phyloP scores from a whole-genome alignment of 2,888 invertebrate species.

The Anaspis maculata region DNA sequence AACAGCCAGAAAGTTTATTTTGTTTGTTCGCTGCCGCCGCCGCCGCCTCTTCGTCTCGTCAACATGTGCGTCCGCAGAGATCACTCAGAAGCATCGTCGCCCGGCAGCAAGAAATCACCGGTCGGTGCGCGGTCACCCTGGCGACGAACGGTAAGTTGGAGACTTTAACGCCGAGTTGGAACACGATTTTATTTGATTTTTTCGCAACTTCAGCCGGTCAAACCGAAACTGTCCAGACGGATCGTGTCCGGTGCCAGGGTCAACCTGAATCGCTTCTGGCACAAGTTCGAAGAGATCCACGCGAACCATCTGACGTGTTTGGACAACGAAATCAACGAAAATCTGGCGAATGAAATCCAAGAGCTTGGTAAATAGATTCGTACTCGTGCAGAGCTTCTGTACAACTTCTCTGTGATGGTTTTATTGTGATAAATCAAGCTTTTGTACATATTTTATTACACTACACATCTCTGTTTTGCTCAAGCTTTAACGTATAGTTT shows the following conservation, averaged over 20 bases:
- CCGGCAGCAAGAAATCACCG: no score
- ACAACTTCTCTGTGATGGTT: constrained; percentile 3
- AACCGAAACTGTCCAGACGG: constrained; percentile 50
- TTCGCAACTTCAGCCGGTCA: constrained; percentile 50
- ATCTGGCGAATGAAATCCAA: constrained; percentile 50
- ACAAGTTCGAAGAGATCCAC: constrained; percentile 49
- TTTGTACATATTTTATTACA: neutral
- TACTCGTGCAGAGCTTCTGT: no score
- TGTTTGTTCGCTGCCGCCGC: no score
- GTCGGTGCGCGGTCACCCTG: no score
- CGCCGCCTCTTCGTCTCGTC: constrained; percentile 4
- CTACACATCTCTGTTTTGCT: constrained; percentile 38
- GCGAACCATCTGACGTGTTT: constrained; percentile 21
- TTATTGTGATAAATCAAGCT: constrained; percentile 3
- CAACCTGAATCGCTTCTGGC: constrained; percentile 59
- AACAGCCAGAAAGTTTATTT: no score
- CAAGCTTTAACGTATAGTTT: constrained; percentile 43
- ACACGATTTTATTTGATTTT: constrained; percentile 14
- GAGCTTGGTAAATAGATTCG: constrained; percentile 44
- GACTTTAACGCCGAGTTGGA: constrained; percentile 12
- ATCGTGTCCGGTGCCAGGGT: constrained; percentile 51
- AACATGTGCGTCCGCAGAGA: constrained; percentile 50
- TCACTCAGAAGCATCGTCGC: constrained; percentile 41
- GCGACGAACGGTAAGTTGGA: constrained; percentile 3
- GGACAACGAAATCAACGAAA: constrained; percentile 47